A percentile compares a stretch with the other conserved stretches of the same genome.
These are phyloP conservation scores for Cyrtorhinus lividipennis DNA, from an alignment of 1,140 invertebrate genomes.

Conservation along the genomic window DNA sequence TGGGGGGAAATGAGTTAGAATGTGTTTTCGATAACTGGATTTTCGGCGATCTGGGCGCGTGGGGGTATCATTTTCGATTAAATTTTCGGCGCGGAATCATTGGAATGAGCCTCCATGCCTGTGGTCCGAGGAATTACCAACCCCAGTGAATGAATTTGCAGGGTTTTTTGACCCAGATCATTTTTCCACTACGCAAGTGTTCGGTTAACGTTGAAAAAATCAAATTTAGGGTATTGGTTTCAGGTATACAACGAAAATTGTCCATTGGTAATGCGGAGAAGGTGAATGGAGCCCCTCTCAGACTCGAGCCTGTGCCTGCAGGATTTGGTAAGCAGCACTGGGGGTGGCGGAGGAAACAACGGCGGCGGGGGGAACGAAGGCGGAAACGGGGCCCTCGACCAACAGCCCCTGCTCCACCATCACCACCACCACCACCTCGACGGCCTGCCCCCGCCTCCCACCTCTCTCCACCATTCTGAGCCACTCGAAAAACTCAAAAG, in stretches of 20 bases:
- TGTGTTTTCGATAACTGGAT: too few relatives aligned
- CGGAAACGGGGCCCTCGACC: not conserved
- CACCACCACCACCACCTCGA: slow-evolving; percentile 11
- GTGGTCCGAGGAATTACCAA: too few relatives aligned
- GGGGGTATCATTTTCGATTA: too few relatives aligned
- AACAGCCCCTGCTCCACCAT: slow-evolving; percentile 7
- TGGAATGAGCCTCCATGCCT: too few relatives aligned
- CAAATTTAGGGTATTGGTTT: too few relatives aligned
- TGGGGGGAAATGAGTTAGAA: too few relatives aligned
- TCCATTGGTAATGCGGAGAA: not conserved
- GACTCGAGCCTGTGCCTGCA: slow-evolving; percentile 14
- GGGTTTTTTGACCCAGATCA: too few relatives aligned
- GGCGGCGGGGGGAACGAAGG: not conserved
- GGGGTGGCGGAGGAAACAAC: slow-evolving; percentile 3
- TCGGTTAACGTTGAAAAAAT: too few relatives aligned
- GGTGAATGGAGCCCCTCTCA: slow-evolving; percentile 15
- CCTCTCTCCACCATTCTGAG: slow-evolving; percentile 7
- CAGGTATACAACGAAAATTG: not conserved
- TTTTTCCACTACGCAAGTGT: too few relatives aligned
- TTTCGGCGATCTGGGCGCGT: too few relatives aligned
- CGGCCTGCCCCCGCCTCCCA: slow-evolving; percentile 1
- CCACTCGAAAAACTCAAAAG: slow-evolving; percentile 11
- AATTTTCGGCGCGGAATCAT: too few relatives aligned
- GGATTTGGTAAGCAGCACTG: slow-evolving; percentile 12
- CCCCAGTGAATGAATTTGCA: too few relatives aligned